Base-by-base conservation (phyloP, 2,888 invertebrate genomes). In the Prosapia bicincta region DNA sequence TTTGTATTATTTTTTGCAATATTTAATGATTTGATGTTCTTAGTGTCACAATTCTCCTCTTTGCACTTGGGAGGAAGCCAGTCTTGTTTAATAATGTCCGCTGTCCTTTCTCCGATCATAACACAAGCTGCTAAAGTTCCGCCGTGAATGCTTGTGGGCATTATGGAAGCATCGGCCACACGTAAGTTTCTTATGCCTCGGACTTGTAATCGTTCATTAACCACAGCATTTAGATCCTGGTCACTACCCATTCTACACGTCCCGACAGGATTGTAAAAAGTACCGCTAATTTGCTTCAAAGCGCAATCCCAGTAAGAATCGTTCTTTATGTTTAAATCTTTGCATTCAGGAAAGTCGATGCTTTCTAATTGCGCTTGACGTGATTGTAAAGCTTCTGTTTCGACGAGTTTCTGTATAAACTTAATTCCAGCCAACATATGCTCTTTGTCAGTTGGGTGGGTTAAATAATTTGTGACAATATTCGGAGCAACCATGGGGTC, bases 101-200 rank as follows among this genome's bases (percentile, higher is more conserved):
- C 54, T 20, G 54, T 20, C 73, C 82, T 82, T 77, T 83, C 83
- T 7, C 80, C 83, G 24, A 81, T 79, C 81, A 82, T 82, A 7
- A 82, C 73, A 23, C 81, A 78, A 2, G 81, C 78, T 9, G 82
- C 81, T 3, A 81, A 78, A 1, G 82, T 80, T 26, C 84, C 84
- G 65, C 83, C 83, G 25, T 84, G 84, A 13, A 83, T 82, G 3
- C 84, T 81, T 20, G 79, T 78, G 0, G 85, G 85, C 79, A 86
- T 84, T 54, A 85, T 82, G 71, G 85, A 85, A 10, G 83, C 84
- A 77, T 85, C 85, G n/a, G 84, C 83, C 54, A 85, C 85, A 28
- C 85, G 77, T 3, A 85, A 79, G 20, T 83, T 82, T 20, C 79
- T 77, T 5, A 85, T 80, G 5, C 85, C 85, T 65, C 81, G 79